Base-by-base conservation (phyloP, 64 coral and sea anemone genomes). In the Anthopleura sola region DNA sequence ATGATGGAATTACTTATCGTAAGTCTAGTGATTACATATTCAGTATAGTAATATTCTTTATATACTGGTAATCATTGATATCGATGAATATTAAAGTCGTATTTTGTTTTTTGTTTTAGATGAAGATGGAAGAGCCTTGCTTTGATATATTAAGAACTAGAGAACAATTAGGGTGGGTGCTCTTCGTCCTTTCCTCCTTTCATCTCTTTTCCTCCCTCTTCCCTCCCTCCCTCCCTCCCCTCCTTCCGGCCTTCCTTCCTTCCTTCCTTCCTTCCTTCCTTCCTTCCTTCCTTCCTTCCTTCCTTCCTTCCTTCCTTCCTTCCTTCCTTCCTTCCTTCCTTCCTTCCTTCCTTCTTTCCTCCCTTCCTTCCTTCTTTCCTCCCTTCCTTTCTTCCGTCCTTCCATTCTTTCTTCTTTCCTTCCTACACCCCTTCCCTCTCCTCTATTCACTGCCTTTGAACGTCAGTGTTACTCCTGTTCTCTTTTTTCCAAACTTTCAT, bases 101-200 rank as follows among this genome's bases (percentile, higher is more conserved):
- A 26, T 58, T 57, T 77, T 37, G 2, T 77, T 21, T 2, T 33
- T 29, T 77, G 20, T 8, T 18, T 20, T 55, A 38, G 94, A 90
- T 93, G 87, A 78, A 81, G 78, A 93, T 97, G 94, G 91, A 97
- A 39, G 94, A 97, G 38, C 94, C 94, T 11, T 97, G 91, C 33
- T 97, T 97, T 51, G 94, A 97, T 75, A 60, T 93, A 29, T 84
- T 97, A 21, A 87, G 94, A 5, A 97, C 91, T 58, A 82, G 79
- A 84, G 91, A 97, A 66, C 94, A 97, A 75, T 85, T 97, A 8
- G 94, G 94, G 94, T 97, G 87, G 6, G 87, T 74, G 17, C 0
- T 21, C 21, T 62, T 62, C 11, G 5, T 62, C 58, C 58, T 62
- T 26, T 11, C 24, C 6, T 62, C 16, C 18, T 58, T 24, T 0